Evolutionary conservation across 2,888 invertebrate genomes (phyloP), one percentile per base, ranked within the genome.

Genomic region (Craniophora ligustri): DNA sequence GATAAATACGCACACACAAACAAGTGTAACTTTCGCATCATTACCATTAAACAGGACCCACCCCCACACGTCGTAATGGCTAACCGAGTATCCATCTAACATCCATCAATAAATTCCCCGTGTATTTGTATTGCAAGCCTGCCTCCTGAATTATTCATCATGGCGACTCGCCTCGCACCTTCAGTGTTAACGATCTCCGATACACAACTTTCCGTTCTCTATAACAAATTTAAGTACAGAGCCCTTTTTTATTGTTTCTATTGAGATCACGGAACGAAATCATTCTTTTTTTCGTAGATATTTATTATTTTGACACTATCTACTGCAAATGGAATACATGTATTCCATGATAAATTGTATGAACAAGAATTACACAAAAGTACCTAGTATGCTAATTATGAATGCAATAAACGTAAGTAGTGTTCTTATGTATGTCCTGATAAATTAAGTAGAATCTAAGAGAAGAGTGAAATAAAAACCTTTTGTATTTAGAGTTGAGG

Each of bases 81-180:
- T 30, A 35, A 7, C 26, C 14, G 15, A 49, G 26, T 39, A 19
- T 14, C 31, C 34, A 49, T 31, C 34, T 23, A 40, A 30, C 28
- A 35, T 51, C 46, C 23, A 47, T 63, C 46, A 51, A 44, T 50
- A 40, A 14, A 28, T 57, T 48, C 35, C 47, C 31, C 14, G 44
- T 55, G 46, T 63, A 47, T 67, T 46, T 55, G 54, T 70, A 51
- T 50, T 55, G 55, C 42, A 56, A 46, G 41, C 21, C 36, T 36
- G 41, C 36, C 38, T 35, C 13, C 19, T 71, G 67, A 64, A 67
- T 71, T 41, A 71, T 71, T 71, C 65, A 71, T 57, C 36, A 19
- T 13, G 19, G 31, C 34, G 28, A 14, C 62, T 47, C 26, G 31
- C 44, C 36, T 61, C 48, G 39, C 56, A 62, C 61, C 57, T 56